Conservation (phyloP, 2,888 invertebrate genomes). For the Agonopterix subpropinquella region DNA sequence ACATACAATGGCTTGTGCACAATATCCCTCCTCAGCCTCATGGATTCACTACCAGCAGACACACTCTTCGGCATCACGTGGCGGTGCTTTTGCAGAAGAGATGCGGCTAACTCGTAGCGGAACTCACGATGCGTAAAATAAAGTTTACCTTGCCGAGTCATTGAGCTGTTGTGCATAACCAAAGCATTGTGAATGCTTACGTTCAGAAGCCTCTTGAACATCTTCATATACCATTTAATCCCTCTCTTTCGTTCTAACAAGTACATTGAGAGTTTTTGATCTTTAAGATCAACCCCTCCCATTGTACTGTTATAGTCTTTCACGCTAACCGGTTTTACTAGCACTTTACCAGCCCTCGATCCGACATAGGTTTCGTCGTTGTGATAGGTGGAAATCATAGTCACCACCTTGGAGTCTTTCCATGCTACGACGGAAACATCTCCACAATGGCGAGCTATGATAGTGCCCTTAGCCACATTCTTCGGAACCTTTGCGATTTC, state of each 20-base stretch:
- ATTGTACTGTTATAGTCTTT: slow-evolving; percentile 9
- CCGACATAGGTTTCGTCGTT: slow-evolving; percentile 6
- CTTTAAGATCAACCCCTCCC: slow-evolving; percentile 13
- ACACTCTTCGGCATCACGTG: too few relatives aligned
- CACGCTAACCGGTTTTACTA: slow-evolving; percentile 5
- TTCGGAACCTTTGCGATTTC: slow-evolving; percentile 8
- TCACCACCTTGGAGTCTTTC: slow-evolving; percentile 9
- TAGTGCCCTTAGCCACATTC: too few relatives aligned
- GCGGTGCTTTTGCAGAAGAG: too few relatives aligned
- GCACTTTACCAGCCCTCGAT: not conserved
- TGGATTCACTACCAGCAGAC: too few relatives aligned
- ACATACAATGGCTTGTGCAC: too few relatives aligned
- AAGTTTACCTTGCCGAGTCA: too few relatives aligned
- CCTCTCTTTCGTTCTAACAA: not conserved
- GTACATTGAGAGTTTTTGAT: slow-evolving; percentile 11
- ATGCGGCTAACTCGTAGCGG: too few relatives aligned
- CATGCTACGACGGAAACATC: slow-evolving; percentile 5
- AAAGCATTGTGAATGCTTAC: too few relatives aligned
- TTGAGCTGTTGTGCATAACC: too few relatives aligned
- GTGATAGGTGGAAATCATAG: slow-evolving; percentile 9
- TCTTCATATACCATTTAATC: not conserved
- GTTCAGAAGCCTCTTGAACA: too few relatives aligned
- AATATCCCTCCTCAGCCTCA: too few relatives aligned
- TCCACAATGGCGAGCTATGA: slow-evolving; percentile 3
- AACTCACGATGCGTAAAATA: too few relatives aligned